phyloP scores from a whole-genome alignment of 2,113 vertebrate genomes.

The Psittacus erithacus region DNA sequence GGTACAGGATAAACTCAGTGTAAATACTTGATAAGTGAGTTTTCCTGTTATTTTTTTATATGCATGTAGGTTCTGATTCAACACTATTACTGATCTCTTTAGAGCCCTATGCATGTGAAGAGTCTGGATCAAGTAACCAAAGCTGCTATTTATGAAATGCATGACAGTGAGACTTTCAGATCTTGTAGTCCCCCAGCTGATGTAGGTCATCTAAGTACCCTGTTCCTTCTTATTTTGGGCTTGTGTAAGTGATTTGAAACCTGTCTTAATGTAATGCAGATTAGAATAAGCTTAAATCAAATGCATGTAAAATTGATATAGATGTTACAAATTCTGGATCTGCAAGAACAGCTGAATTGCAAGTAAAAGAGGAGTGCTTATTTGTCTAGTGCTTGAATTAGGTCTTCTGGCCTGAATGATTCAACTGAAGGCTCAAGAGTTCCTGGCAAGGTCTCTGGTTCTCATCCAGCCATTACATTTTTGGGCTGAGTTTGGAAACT shows the following conservation, averaged over 20 bases:
- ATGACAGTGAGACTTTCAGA: not conserved
- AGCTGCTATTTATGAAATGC: not conserved
- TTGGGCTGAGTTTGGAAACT: not conserved
- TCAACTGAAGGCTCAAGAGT: not conserved
- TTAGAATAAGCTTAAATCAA: not conserved
- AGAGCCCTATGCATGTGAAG: not conserved
- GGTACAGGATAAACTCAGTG: not conserved
- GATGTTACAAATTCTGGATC: not conserved
- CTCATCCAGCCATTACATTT: not conserved
- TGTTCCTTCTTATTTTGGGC: not conserved
- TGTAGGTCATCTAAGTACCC: not conserved
- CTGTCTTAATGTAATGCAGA: not conserved
- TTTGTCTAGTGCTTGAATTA: not conserved
- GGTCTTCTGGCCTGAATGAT: not conserved
- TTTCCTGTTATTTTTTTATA: not conserved
- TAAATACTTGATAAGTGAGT: not conserved
- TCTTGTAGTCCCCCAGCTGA: not conserved
- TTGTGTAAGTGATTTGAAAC: not conserved
- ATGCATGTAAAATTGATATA: not conserved
- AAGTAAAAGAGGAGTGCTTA: not conserved
- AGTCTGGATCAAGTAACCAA: not conserved
- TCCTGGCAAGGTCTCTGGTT: not conserved
- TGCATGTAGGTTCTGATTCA: not conserved
- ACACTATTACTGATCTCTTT: not conserved
- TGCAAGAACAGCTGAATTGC: not conserved